Evolutionary conservation across 2,888 invertebrate genomes (phyloP).

Genomic region (Diadegma fenestrale): DNA sequence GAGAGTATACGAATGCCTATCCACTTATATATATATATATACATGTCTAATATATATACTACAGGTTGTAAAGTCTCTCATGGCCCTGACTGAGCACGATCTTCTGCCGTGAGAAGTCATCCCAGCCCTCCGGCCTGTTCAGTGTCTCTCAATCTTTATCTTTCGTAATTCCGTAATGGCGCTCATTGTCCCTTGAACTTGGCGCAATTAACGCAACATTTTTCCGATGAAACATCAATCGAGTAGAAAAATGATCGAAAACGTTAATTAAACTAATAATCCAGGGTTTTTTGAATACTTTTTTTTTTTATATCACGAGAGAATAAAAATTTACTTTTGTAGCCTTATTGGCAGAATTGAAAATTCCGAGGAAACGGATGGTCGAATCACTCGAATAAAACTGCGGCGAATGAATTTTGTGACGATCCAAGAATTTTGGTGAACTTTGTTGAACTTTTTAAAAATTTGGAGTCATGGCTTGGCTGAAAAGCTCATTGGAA

Average conservation of each 20-base stretch:
- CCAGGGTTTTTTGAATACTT: no score
- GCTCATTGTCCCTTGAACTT: slow-evolving; percentile 13
- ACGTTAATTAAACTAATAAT: background rate
- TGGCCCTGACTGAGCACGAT: slow-evolving; percentile 58
- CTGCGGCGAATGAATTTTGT: background rate
- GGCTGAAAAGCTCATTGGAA: background rate
- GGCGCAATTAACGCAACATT: background rate
- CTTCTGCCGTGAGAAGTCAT: slow-evolving; percentile 62
- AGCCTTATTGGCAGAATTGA: background rate
- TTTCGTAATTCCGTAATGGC: background rate
- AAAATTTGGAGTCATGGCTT: background rate
- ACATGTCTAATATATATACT: slow-evolving; percentile 21
- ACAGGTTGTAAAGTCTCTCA: slow-evolving; percentile 55
- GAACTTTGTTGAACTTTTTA: background rate
- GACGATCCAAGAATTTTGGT: background rate
- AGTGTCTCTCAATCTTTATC: slow-evolving; percentile 50
- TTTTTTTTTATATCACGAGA: background rate
- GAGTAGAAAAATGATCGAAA: background rate
- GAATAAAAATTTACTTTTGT: background rate
- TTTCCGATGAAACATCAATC: background rate
- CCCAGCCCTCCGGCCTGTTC: slow-evolving; percentile 42
- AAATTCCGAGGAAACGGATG: background rate
- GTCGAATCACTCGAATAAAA: background rate
- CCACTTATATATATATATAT: background rate
- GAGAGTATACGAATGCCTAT: slow-evolving; percentile 9